Evolutionary conservation across 2,888 invertebrate species (phyloP).

Genomic region (Homarus gammarus): DNA sequence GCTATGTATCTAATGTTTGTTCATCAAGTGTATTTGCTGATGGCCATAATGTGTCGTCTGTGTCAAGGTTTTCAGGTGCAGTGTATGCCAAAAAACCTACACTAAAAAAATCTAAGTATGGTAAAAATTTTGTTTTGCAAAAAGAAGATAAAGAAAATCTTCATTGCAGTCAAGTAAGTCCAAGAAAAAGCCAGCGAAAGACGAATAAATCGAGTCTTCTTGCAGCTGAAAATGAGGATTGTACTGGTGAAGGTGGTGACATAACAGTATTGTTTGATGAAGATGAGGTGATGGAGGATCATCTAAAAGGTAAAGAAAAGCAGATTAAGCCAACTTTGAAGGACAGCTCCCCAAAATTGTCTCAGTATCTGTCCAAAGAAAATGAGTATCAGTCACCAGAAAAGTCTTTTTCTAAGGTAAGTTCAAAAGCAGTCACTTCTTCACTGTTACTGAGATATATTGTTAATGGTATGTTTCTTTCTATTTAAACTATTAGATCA

Average conservation of each 20-base stretch:
- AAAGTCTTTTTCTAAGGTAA: slow-evolving; percentile 38
- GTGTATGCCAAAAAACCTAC: background rate
- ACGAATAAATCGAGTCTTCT: background rate
- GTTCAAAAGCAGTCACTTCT: background rate
- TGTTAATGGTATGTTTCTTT: background rate
- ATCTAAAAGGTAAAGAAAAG: background rate
- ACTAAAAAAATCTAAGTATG: background rate
- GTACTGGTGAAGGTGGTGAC: background rate
- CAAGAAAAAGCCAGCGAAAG: background rate
- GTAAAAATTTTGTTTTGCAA: background rate
- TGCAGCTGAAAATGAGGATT: background rate
- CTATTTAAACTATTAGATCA: too few relatives aligned
- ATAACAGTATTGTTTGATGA: slow-evolving; percentile 36
- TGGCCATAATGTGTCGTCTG: background rate
- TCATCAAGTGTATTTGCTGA: slow-evolving; percentile 10
- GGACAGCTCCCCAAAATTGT: background rate
- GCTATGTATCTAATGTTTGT: background rate
- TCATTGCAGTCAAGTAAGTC: background rate
- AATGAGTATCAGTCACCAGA: background rate
- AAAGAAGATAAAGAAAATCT: background rate
- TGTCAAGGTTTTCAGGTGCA: background rate
- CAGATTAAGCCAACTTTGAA: background rate
- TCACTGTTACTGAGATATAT: background rate
- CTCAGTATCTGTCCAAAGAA: background rate
- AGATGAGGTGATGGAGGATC: slow-evolving; percentile 4